These are phyloP conservation scores for Drosophila miranda DNA, from an alignment of 1,140 invertebrate species.

Conservation along the genomic window DNA sequence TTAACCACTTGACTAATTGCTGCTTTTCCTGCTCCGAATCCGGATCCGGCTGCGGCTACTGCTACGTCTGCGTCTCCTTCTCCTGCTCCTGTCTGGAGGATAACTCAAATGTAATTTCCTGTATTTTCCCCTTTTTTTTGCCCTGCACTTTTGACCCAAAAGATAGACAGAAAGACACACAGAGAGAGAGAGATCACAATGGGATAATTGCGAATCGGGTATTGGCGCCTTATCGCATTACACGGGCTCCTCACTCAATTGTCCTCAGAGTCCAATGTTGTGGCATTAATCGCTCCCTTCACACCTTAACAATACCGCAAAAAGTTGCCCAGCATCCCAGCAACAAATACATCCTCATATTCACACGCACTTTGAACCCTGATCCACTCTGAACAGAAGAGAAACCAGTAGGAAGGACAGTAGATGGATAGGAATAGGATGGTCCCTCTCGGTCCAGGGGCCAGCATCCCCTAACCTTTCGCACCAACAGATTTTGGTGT, in stretches of 20 bases:
- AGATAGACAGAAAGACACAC: slow-evolving; percentile 15
- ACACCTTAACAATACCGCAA: slow-evolving; percentile 71
- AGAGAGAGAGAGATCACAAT: slow-evolving; percentile 41
- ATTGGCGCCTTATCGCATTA: slow-evolving; percentile 74
- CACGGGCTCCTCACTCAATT: slow-evolving; percentile 35
- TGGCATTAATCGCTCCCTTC: slow-evolving; percentile 61
- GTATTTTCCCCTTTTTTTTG: background rate
- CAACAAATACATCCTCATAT: slow-evolving; percentile 62
- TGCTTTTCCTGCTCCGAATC: slow-evolving; percentile 5
- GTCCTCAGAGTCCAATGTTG: slow-evolving; percentile 33
- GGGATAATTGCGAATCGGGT: slow-evolving; percentile 46
- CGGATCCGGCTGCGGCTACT: too few species aligned
- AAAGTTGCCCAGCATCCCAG: slow-evolving; percentile 52
- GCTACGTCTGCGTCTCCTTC: too few species aligned
- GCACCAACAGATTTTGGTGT: slow-evolving; percentile 63
- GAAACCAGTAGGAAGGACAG: too few species aligned
- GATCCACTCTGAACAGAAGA: too few species aligned
- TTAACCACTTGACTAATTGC: slow-evolving; percentile 80
- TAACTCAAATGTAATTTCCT: slow-evolving; percentile 27
- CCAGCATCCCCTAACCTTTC: slow-evolving; percentile 67
- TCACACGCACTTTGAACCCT: slow-evolving; percentile 80
- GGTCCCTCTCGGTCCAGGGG: slow-evolving; percentile 14
- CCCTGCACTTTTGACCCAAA: slow-evolving; percentile 46
- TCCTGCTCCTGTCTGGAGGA: slow-evolving; percentile 17
- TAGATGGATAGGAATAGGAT: too few species aligned